Conservation (phyloP, 2,113 vertebrate species). For the Platysternon megacephalum region DNA sequence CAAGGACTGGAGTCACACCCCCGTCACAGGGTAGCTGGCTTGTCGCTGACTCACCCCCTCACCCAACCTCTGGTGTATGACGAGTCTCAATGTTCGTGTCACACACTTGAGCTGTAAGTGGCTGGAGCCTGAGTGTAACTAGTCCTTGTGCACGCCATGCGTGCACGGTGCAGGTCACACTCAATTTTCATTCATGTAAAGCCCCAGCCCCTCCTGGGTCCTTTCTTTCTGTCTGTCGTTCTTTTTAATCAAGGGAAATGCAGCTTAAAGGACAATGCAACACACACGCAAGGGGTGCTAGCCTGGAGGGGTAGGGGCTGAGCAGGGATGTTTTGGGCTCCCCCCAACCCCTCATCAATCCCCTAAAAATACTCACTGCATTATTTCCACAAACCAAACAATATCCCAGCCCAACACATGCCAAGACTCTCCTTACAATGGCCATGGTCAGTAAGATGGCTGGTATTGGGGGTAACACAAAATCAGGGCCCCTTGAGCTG, state of each 20-base stretch:
- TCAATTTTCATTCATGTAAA: neutral
- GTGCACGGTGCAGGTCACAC: neutral
- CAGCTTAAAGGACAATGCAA: neutral
- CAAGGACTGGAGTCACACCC: neutral
- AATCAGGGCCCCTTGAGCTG: too few relatives aligned
- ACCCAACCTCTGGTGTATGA: neutral
- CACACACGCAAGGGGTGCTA: too few relatives aligned
- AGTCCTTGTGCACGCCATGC: neutral
- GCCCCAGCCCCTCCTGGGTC: neutral
- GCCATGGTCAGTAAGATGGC: neutral
- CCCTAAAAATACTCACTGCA: neutral
- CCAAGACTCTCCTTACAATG: neutral
- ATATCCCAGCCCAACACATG: too few relatives aligned
- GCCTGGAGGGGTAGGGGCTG: neutral
- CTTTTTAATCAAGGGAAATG: neutral
- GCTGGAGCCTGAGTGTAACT: neutral
- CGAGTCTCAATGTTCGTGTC: neutral
- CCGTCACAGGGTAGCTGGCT: neutral
- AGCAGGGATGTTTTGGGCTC: neutral
- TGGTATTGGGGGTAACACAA: neutral
- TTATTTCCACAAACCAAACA: neutral
- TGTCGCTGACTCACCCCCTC: neutral
- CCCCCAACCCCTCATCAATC: too few relatives aligned
- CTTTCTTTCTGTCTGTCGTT: neutral
- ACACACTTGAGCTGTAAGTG: neutral